phyloP scores from a whole-genome alignment of 2,113 vertebrate species.

The Himantopus leucocephalus region DNA sequence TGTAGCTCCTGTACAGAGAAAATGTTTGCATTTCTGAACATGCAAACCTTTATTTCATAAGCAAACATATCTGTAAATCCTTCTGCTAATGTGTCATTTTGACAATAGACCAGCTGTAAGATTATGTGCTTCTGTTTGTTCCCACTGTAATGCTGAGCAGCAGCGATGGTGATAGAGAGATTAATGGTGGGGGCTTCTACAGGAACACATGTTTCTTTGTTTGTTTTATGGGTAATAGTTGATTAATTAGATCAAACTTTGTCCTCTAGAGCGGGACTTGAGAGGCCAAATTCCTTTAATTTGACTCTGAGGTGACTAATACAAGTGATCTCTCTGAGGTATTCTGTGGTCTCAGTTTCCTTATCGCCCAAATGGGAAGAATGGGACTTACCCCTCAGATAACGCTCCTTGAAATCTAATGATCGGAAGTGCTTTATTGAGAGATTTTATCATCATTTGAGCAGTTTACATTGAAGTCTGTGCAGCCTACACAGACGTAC shows the following conservation, averaged over 20 bases:
- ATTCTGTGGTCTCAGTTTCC: not conserved
- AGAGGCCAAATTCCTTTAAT: not conserved
- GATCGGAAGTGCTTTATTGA: not conserved
- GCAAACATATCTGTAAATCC: constrained; percentile 15
- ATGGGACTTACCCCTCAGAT: not conserved
- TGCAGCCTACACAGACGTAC: not conserved
- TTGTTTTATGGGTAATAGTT: not conserved
- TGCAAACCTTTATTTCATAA: not conserved
- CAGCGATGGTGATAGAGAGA: not conserved
- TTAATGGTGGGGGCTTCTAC: not conserved
- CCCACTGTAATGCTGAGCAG: constrained; percentile 10
- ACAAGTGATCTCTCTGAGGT: not conserved
- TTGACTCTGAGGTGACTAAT: not conserved
- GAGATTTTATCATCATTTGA: not conserved
- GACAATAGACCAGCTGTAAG: constrained; percentile 35
- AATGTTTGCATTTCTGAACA: not conserved
- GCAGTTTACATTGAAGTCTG: not conserved
- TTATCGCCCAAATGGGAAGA: not conserved
- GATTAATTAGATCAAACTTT: constrained; percentile 40
- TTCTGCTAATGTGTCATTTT: not conserved
- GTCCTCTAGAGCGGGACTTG: not conserved
- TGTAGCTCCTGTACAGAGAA: not conserved
- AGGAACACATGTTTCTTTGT: constrained; percentile 6
- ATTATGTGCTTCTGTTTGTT: not conserved
- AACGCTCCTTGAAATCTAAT: not conserved